Evolutionary conservation across 1,140 invertebrate genomes (phyloP), one percentile per base, ranked within the genome.

Genomic region (Aleiodes sp.): DNA sequence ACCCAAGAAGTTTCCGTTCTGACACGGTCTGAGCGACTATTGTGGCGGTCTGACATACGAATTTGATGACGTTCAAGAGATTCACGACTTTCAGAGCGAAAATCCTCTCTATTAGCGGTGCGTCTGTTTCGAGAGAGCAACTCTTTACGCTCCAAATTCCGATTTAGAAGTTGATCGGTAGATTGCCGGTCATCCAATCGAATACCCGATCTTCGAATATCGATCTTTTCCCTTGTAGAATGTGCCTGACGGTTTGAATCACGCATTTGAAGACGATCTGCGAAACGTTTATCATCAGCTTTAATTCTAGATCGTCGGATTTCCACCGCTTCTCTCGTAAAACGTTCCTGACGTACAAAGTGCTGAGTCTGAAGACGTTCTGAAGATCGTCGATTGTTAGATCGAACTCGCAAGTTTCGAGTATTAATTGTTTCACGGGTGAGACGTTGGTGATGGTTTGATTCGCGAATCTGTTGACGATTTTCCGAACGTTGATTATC

Each of bases 121-220:
- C 16, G 19, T 16, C 31, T 9, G 16, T 63, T 2, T n/a, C n/a
- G 16, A 24, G 29, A 9, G 14, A n/a, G n/a, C n/a, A n/a, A 28
- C 10, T 26, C 39, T 12, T 43, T 33, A 28, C 14, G 60, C 2
- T 65, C 62, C 7, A 46, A 19, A 21, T 12, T 26, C 4, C 24
- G 61, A 39, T 19, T 63, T 6, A 39, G 26, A 10, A 4, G 7
- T 35, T 33, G 33, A 8, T 63, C 61, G 12, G 35, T 2, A 3
- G 61, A 63, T 39, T 33, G 26, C 7, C 61, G 61, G n/a, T 63
- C 61, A n/a, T 4, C 33, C 4, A 33, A 39, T 63, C 61, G 61
- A 1, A 29, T 14, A 14, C 0, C 9, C 16, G 12, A 21, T 62
- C 59, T 24, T 33, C 59, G n/a, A n/a, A n/a, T n/a, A n/a, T n/a